A percentile compares a stretch with the other conserved stretches of the same genome.
These are phyloP conservation scores for Sander vitreus DNA, from an alignment of 2,113 vertebrate species.

Conservation along the genomic window DNA sequence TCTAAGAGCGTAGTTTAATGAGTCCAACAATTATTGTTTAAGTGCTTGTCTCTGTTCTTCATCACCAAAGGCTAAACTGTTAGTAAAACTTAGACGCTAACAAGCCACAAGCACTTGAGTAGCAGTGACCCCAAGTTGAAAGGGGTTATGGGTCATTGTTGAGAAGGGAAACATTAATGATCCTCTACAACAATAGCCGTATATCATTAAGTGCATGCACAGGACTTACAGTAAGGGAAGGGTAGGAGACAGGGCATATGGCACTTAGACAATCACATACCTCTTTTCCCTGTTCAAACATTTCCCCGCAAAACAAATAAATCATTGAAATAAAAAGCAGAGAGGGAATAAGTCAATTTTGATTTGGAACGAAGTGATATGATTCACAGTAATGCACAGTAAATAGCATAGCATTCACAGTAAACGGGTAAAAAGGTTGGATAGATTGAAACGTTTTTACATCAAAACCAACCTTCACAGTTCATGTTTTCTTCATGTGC, in stretches of 20 bases:
- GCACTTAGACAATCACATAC: slow-evolving; percentile 91
- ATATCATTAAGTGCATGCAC: slow-evolving; percentile 91
- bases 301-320: slow-evolving; percentile 92
- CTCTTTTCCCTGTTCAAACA: slow-evolving; percentile 97
- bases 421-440: not conserved
- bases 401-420: slow-evolving; percentile 6
- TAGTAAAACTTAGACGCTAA: slow-evolving; percentile 69
- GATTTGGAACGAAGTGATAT: not conserved
- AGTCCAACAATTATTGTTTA: slow-evolving; percentile 65
- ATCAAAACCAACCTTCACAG: not conserved
- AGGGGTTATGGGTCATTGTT: slow-evolving; percentile 76
- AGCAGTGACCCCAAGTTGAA: slow-evolving; percentile 59
- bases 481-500: not conserved
- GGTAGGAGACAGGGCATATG: slow-evolving; percentile 38
- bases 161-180: slow-evolving; percentile 49
- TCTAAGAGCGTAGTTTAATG: slow-evolving; percentile 44
- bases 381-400: not conserved
- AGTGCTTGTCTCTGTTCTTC: slow-evolving; percentile 84
- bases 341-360: slow-evolving; percentile 88
- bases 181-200: slow-evolving; percentile 79
- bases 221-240: slow-evolving; percentile 77
- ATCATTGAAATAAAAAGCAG: slow-evolving; percentile 89
- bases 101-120: slow-evolving; percentile 88
- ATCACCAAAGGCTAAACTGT: slow-evolving; percentile 40
- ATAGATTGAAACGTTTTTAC: not conserved